These are phyloP conservation scores for Dynastes tityus DNA, from an alignment of 2,888 invertebrate genomes.

Conservation along the genomic window DNA sequence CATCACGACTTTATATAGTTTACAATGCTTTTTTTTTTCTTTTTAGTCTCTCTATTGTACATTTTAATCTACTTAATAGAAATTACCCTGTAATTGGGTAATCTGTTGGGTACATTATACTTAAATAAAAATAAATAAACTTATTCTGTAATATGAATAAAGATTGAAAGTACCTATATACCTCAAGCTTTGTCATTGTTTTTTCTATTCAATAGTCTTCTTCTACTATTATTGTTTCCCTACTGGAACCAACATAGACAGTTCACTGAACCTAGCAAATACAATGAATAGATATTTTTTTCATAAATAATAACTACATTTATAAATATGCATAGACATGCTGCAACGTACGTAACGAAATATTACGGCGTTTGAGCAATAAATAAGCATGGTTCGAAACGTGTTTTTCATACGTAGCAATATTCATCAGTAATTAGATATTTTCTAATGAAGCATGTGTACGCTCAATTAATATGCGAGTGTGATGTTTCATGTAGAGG, in stretches of 20 bases:
- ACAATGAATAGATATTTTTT: slow-evolving; percentile 8
- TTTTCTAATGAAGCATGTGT: slow-evolving; percentile 26
- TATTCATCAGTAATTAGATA: slow-evolving; percentile 36
- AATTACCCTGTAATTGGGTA: too few species aligned
- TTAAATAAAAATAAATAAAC: too few species aligned
- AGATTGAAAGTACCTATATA: too few species aligned
- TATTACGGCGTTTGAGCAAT: slow-evolving; percentile 17
- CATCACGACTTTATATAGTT: too few species aligned
- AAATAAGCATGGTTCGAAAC: slow-evolving; percentile 28
- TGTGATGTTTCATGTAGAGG: slow-evolving; percentile 45
- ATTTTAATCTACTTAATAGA: too few species aligned
- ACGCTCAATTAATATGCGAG: slow-evolving; percentile 39
- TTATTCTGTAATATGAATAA: too few species aligned
- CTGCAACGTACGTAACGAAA: slow-evolving; percentile 1
- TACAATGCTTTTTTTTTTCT: too few species aligned
- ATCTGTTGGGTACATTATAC: too few species aligned
- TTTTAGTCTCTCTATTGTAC: too few species aligned
- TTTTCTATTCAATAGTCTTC: too few species aligned
- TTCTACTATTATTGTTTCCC: too few species aligned
- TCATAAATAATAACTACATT: slow-evolving; percentile 13
- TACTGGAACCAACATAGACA: background rate
- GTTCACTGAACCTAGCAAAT: slow-evolving; percentile 23
- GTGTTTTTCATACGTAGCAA: slow-evolving; percentile 31
- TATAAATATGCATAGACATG: slow-evolving; percentile 5
- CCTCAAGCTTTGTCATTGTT: too few species aligned